phyloP scores from a whole-genome alignment of 2,113 vertebrate species.

The Castor canadensis region DNA sequence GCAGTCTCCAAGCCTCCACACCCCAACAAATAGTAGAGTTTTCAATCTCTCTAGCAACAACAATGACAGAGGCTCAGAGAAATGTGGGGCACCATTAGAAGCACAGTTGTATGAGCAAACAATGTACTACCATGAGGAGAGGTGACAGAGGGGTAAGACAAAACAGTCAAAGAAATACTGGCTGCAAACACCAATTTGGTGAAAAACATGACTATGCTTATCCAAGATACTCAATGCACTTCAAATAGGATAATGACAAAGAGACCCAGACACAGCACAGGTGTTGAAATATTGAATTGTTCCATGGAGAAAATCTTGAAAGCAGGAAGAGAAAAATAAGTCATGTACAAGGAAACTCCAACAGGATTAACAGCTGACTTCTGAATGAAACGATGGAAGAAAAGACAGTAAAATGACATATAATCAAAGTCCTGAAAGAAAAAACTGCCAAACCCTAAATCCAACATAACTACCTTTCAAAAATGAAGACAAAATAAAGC shows the following conservation, averaged over 20 bases:
- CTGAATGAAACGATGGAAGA: neutral
- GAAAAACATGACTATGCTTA: constrained; percentile 29
- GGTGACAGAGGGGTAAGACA: neutral
- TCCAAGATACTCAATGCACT: neutral
- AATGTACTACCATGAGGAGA: neutral
- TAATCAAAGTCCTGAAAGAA: neutral
- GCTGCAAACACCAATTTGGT: neutral
- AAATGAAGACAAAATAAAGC: neutral
- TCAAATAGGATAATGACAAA: neutral
- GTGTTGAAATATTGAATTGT: neutral
- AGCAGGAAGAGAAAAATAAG: neutral
- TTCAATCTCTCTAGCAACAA: no score
- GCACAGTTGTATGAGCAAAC: no score
- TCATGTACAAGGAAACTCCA: neutral
- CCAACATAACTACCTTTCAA: constrained; percentile 14
- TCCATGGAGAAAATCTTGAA: constrained; percentile 22
- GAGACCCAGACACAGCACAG: neutral
- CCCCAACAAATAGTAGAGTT: no score
- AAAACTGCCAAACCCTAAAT: neutral
- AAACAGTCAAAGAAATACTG: constrained; percentile 5
- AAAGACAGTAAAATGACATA: neutral
- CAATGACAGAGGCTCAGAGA: constrained; percentile 3
- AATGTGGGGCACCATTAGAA: neutral
- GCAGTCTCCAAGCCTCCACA: neutral
- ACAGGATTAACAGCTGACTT: neutral